Base-by-base conservation (phyloP, 2,113 vertebrate genomes). In the Cebus imitator region DNA sequence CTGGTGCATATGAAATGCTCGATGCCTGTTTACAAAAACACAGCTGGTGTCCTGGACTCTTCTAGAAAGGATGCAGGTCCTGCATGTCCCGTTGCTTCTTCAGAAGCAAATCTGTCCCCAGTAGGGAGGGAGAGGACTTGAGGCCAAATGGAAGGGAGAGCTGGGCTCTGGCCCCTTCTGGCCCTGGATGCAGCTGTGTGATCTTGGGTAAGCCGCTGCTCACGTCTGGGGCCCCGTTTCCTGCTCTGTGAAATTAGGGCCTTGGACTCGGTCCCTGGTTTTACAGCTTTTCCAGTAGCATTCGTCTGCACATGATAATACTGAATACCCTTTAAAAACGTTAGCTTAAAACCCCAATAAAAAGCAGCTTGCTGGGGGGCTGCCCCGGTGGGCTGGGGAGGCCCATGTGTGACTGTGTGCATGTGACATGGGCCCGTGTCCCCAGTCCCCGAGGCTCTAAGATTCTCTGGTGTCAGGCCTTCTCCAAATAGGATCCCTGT, bases 401-500 rank as follows among this genome's bases (percentile, higher is more conserved):
- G 72, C 12, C 0, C 7, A 1, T 3, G 25, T 37, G 52, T 61
- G 48, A 17, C 12, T 13, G 37, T 35, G 25, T 37, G 14, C 37
- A 0, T 1, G 25, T 27, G 79, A 27, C 4, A 10, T 40, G 1
- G 50, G 8, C 10, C 45, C 21, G 2, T 14, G 52, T 13, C 30
- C 32, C 20, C 27, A 3, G n/a, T 10, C 32, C 16, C 32, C 30
- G 37, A 68, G 35, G 27, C 32, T 8, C 16, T 61, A 12, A 1
- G 3, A 2, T 43, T 52, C 70, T 72, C 70, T 25, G 30, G 55
- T 57, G 32, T 64, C 57, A 35, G 64, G 91, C 13, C 70, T 70
- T 70, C 50, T 85, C 64, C 87, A 64, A 18, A 40, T 13, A 35
- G 6, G 73, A 48, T 10, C n/a, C 20, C 37, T 0, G 10, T 8